A percentile compares a stretch with the other conserved stretches of the same genome.
Evolutionary conservation across 2,888 invertebrate genomes (phyloP).

Genomic region (Frankliniella fusca): DNA sequence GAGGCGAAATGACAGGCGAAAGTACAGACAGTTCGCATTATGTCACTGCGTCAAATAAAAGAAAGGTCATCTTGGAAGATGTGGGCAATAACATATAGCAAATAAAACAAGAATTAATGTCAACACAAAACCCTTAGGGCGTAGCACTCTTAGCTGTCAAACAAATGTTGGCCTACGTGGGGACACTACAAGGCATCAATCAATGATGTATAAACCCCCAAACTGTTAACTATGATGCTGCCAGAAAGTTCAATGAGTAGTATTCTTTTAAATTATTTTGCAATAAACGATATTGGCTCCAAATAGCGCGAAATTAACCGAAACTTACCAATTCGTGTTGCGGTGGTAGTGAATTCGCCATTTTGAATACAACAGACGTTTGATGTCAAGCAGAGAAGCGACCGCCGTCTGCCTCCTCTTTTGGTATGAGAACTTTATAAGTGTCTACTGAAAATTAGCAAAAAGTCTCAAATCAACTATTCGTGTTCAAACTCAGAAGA

Average conservation of each 20-base stretch:
- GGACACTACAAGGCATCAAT: not conserved
- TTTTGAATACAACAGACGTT: not conserved
- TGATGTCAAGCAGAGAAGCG: not conserved
- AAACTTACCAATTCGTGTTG: conserved; percentile 13
- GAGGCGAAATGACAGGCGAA: not conserved
- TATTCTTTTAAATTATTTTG: not conserved
- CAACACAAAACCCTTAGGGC: not conserved
- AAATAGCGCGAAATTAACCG: not conserved
- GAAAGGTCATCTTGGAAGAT: not conserved
- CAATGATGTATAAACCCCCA: not conserved
- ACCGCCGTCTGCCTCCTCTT: no score
- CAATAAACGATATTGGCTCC: not conserved
- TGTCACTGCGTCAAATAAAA: not conserved
- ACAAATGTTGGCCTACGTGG: conserved; percentile 19
- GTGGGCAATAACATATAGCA: not conserved
- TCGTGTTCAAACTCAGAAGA: not conserved
- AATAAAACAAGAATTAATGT: not conserved
- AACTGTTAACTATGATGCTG: not conserved
- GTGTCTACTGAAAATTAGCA: no score
- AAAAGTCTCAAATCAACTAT: not conserved
- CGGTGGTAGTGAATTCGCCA: conserved; percentile 7
- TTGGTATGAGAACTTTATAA: no score
- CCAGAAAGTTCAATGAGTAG: not conserved
- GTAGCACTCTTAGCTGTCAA: conserved; percentile 9
- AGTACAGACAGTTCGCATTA: not conserved